Base-by-base conservation (phyloP, 2,888 invertebrate species). In the Stenichneumon culpator region DNA sequence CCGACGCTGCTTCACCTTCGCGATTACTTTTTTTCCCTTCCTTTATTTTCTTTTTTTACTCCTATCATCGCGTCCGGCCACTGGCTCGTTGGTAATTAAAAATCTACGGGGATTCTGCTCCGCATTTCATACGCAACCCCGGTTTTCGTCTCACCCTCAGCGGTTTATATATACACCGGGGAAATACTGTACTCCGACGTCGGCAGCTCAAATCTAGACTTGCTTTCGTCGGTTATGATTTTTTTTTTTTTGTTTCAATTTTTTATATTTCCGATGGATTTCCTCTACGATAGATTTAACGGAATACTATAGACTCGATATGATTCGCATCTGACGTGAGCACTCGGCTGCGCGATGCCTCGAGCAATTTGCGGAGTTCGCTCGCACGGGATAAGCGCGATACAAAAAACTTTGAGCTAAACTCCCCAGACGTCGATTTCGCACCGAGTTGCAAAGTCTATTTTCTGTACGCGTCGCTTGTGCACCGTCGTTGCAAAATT, bases 271-370 rank as follows among this genome's bases (percentile, higher is more conserved):
- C 16, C 44, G 16, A 47, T 16, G 16, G 22, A 9, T 28, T 44
- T 67, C 22, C 32, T 47, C 19, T 89, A 88, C 90, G 88, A 88
- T 89, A 92, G 91, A 70, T 92, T 93, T 92, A 92, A 91, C 92
- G 91, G 89, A 91, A 91, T 93, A n/a, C 32, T 32, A 32, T 93
- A 92, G 91, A 90, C 88, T 87, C 89, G 90, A 47, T 67, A 90
- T 91, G 92, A 93, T 93, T 93, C 93, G 93, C 93, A 93, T 93
- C 92, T 92, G 93, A 93, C 93, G 92, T 92, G 88, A 90, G 91
- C 90, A 89, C 87, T 92, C 91, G 90, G 88, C 88, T 90, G 88
- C 50, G 36, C 63, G n/a, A 63, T 22, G 69, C 16, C 72, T 19
- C 57, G 57, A 50, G 47, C 39, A 54, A 25, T 19, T 67, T 28